Conservation (phyloP, 1,140 invertebrate genomes). For the Zelostemma sp. region DNA sequence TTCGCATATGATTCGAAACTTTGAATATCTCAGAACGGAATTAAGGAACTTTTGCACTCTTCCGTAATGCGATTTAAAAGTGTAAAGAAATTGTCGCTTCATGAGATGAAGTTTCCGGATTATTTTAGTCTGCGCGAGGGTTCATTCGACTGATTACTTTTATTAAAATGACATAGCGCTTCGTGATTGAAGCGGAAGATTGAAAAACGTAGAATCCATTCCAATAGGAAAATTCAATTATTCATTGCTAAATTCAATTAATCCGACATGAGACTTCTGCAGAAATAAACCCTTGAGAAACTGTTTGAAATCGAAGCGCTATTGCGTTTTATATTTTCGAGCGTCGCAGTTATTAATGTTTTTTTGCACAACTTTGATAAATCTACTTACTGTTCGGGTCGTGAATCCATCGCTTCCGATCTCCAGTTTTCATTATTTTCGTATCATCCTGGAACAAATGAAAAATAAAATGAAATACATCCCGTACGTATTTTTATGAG, state of each 20-base stretch:
- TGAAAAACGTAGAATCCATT: too few species aligned
- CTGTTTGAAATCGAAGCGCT: too few species aligned
- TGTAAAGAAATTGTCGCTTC: slow-evolving; percentile 21
- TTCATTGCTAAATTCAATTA: too few species aligned
- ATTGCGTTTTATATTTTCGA: too few species aligned
- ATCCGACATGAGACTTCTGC: too few species aligned
- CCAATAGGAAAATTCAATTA: too few species aligned
- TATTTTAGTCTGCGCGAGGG: too few species aligned
- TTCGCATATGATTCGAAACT: slow-evolving; percentile 25
- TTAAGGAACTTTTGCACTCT: slow-evolving; percentile 20
- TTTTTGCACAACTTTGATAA: background rate
- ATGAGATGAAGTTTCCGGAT: slow-evolving; percentile 8
- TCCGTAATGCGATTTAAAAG: slow-evolving; percentile 17
- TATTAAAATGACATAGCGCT: too few species aligned
- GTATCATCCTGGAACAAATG: slow-evolving; percentile 69
- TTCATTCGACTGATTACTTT: background rate
- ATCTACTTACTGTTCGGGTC: slow-evolving; percentile 80
- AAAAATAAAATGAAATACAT: slow-evolving; percentile 26
- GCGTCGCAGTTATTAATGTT: too few species aligned
- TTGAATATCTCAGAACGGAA: slow-evolving; percentile 16
- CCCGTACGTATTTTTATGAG: background rate
- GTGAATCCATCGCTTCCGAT: slow-evolving; percentile 81
- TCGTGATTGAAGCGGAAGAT: too few species aligned
- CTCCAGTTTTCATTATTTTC: slow-evolving; percentile 69
- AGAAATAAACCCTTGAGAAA: too few species aligned